These are phyloP conservation scores for Tapera naevia DNA, from an alignment of 2,797 vertebrate genomes.

Conservation along the genomic window DNA sequence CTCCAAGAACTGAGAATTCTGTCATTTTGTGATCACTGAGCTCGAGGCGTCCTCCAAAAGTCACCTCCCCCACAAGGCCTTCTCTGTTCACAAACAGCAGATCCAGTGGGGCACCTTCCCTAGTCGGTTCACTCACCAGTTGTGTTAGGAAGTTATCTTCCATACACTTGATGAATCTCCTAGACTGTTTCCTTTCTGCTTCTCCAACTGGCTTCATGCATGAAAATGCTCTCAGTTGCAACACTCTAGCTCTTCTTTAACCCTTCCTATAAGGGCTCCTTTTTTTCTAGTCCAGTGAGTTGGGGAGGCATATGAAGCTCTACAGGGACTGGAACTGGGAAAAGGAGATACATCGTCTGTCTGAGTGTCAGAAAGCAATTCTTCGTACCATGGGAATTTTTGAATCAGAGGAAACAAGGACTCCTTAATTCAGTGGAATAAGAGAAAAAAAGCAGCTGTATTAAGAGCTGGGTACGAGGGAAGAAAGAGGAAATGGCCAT, in stretches of 20 bases:
- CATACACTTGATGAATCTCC: too few relatives aligned
- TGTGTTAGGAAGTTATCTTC: too few relatives aligned
- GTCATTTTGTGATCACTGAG: too few relatives aligned
- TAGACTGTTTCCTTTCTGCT: too few relatives aligned
- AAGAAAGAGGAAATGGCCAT: not conserved
- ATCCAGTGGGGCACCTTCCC: too few relatives aligned
- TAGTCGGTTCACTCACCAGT: too few relatives aligned
- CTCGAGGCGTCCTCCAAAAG: too few relatives aligned
- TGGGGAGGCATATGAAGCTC: not conserved
- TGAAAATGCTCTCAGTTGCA: not conserved
- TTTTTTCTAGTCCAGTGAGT: not conserved
- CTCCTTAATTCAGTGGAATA: not conserved
- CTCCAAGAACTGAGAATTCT: too few relatives aligned
- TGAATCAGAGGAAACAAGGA: not conserved
- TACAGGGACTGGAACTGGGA: not conserved
- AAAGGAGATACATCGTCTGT: not conserved
- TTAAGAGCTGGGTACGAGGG: not conserved
- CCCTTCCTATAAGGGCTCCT: not conserved
- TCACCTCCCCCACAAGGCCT: too few relatives aligned
- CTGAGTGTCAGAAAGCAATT: not conserved
- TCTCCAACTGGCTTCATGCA: not conserved
- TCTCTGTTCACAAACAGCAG: too few relatives aligned
- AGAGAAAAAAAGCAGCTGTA: not conserved
- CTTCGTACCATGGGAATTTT: not conserved
- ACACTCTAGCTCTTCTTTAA: not conserved